phyloP scores from a whole-genome alignment of 2,113 vertebrate species.

The Mesitornis unicolor region DNA sequence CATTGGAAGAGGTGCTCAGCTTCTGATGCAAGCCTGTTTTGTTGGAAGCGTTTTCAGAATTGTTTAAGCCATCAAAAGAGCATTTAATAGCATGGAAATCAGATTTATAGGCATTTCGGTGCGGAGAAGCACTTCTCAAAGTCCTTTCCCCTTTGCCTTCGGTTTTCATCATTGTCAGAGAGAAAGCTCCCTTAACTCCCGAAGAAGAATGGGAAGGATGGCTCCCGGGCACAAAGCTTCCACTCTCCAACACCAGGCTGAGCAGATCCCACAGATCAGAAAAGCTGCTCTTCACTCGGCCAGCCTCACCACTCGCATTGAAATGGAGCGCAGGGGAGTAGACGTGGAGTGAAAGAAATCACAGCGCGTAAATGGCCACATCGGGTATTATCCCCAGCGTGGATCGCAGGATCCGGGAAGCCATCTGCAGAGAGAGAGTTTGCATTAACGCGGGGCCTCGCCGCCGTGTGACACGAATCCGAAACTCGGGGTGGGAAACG shows the following conservation, averaged over 20 bases:
- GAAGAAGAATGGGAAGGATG: background rate
- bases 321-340: background rate
- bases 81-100: slow-evolving; percentile 93
- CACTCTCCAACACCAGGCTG: background rate
- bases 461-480: background rate
- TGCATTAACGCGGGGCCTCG: background rate
- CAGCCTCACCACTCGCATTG: background rate
- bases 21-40: slow-evolving; percentile 65
- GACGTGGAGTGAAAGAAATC: slow-evolving; percentile 18
- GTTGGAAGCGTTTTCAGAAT: slow-evolving; percentile 63
- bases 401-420: background rate
- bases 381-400: background rate
- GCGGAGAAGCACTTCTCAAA: slow-evolving; percentile 89
- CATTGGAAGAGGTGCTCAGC: slow-evolving; percentile 77
- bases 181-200: background rate
- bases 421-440: slow-evolving; percentile 55
- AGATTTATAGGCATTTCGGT: slow-evolving; percentile 90
- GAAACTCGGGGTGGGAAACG: background rate
- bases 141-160: slow-evolving; percentile 89
- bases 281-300: background rate
- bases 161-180: slow-evolving; percentile 84
- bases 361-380: background rate
- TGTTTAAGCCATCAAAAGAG: slow-evolving; percentile 85
- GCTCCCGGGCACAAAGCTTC: slow-evolving; percentile 4
- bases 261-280: background rate